These are phyloP conservation scores for Archips xylosteana DNA, from an alignment of 2,888 invertebrate genomes.

Conservation along the genomic window DNA sequence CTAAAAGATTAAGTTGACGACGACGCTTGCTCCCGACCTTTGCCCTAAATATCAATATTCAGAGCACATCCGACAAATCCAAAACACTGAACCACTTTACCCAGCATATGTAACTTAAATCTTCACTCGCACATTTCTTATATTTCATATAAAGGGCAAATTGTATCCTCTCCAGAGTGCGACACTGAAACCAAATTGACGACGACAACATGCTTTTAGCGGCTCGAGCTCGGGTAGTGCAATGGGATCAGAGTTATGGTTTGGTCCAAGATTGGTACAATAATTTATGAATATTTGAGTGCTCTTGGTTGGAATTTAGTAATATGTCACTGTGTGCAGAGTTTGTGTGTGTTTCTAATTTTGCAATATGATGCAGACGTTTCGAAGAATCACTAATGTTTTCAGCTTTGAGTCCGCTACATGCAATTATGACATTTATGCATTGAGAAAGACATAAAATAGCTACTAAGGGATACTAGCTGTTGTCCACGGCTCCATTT, in stretches of 20 bases:
- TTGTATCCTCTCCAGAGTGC: conserved; percentile 67
- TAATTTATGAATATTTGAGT: conserved; percentile 25
- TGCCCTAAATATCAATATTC: conserved; percentile 18
- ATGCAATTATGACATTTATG: not conserved
- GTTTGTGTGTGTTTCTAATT: too few species aligned
- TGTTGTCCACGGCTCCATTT: too few species aligned
- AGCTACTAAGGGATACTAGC: too few species aligned
- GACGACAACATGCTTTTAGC: conserved; percentile 83
- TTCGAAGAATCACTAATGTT: not conserved
- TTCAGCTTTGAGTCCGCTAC: not conserved
- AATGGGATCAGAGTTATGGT: conserved; percentile 62
- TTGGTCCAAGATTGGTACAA: conserved; percentile 47
- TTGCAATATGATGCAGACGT: not conserved
- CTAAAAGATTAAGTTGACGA: not conserved
- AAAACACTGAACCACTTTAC: conserved; percentile 28
- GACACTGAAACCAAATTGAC: conserved; percentile 75
- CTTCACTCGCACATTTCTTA: conserved; percentile 55
- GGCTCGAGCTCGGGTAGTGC: conserved; percentile 60
- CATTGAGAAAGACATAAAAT: too few species aligned
- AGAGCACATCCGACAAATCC: conserved; percentile 24
- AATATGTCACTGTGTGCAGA: not conserved
- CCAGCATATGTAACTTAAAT: conserved; percentile 51
- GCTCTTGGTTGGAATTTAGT: not conserved
- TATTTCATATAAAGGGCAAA: conserved; percentile 69
- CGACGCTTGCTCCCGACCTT: conserved; percentile 3